Percentiles rank a stretch among this genome's conserved stretches.
Conservation (phyloP, 1,140 invertebrate species). For the Micrasema minimum region DNA sequence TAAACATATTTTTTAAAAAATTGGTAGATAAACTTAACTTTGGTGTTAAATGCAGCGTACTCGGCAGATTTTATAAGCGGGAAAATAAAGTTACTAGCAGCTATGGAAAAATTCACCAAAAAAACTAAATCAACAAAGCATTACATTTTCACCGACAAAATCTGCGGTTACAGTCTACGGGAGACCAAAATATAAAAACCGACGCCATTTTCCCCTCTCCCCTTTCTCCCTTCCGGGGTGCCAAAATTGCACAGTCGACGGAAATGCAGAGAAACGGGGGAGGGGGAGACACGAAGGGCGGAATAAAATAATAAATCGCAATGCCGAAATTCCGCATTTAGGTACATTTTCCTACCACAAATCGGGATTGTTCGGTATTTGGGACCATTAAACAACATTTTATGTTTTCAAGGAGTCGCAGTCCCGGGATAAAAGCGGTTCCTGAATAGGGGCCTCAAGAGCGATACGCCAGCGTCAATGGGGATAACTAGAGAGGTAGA, state of each 20-base stretch:
- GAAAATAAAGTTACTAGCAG: too few species aligned
- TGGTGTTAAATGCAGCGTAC: too few species aligned
- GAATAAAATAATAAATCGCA: slow-evolving; percentile 8
- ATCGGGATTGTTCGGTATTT: neutral
- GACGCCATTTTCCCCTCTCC: neutral
- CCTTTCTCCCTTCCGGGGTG: neutral
- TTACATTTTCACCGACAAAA: too few species aligned
- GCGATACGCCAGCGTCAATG: slow-evolving; percentile 9
- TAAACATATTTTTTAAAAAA: too few species aligned
- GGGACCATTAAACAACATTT: too few species aligned
- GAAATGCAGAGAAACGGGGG: slow-evolving; percentile 21
- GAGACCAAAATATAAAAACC: neutral
- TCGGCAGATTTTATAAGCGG: too few species aligned
- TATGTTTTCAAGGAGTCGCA: neutral
- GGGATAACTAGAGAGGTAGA: neutral
- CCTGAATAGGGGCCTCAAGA: neutral
- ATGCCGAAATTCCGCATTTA: neutral
- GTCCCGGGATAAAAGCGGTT: neutral
- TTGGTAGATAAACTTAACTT: too few species aligned
- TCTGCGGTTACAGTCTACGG: neutral
- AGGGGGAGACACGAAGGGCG: slow-evolving; percentile 1
- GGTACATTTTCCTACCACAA: neutral
- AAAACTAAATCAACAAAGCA: too few species aligned
- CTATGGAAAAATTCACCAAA: too few species aligned
- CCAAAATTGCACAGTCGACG: slow-evolving; percentile 30